Percentiles rank a stretch among this genome's conserved stretches.
Conservation (phyloP, 2,888 invertebrate genomes). For the Leptothorax acervorum region DNA sequence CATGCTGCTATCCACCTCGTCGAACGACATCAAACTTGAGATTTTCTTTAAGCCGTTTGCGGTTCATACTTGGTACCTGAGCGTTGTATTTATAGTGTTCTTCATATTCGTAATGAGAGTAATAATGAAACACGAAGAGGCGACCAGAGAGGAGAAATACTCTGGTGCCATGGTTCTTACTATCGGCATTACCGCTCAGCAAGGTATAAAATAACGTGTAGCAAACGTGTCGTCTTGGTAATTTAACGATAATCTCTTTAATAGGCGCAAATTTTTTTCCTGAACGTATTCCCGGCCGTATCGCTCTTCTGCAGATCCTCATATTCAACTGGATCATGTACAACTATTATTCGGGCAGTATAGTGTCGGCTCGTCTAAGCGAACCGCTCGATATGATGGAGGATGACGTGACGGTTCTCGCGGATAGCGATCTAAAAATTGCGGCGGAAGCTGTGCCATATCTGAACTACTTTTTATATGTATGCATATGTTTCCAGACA, state of each 20-base stretch:
- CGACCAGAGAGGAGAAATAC: conserved; percentile 65
- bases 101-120: conserved; percentile 67
- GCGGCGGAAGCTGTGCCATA: conserved; percentile 78
- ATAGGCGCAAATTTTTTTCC: conserved; percentile 78
- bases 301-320: conserved; percentile 77
- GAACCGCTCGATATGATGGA: conserved; percentile 81
- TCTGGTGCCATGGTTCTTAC: conserved; percentile 72
- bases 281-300: conserved; percentile 74
- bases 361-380: conserved; percentile 81
- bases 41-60: conserved; percentile 77
- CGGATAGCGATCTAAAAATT: conserved; percentile 74
- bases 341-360: conserved; percentile 81
- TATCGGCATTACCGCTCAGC: conserved; percentile 76
- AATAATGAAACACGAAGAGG: conserved; percentile 65
- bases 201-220: conserved; percentile 67
- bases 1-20: conserved; percentile 75
- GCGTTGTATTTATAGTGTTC: conserved; percentile 63
- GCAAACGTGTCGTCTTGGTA: neutral
- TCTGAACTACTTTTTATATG: conserved; percentile 75
- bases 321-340: conserved; percentile 79
- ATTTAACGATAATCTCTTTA: neutral
- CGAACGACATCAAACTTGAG: conserved; percentile 74
- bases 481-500: conserved; percentile 52
- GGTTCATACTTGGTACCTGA: conserved; percentile 71
- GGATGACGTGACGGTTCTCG: conserved; percentile 79